Evolutionary conservation across 2,797 vertebrate species (phyloP), one percentile per base, ranked within the genome.

Genomic region (Fistularia commersonii): DNA sequence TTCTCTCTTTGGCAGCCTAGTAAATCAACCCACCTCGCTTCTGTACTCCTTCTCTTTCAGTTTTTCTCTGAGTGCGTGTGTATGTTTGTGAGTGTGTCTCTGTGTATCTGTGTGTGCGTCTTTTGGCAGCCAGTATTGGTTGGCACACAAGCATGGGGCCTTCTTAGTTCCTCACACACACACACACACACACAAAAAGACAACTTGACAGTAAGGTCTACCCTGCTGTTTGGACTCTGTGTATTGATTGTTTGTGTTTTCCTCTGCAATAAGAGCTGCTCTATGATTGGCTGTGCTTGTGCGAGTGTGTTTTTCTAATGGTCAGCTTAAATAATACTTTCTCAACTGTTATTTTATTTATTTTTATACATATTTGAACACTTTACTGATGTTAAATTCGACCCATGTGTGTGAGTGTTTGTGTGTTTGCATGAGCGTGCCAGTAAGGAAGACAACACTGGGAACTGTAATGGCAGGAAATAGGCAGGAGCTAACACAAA

Each of bases 401-500:
- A 13, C 41, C 37, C 51, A 23, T 31, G 48, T 39, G 9, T 33
- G 35, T 54, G 13, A 51, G 32, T 44, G 35, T 35, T 45, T 41
- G 48, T 55, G 40, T 52, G 39, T 54, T 35, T 51, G 42, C 63
- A 52, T 62, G 45, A 43, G 39, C 54, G 34, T 41, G 41, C 56
- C 42, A 56, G 66, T 66, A 49, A 81, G 71, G 65, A 79, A 84
- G 67, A 54, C 38, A 23, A 62, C 64, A 69, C 65, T 65, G 45
- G 48, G 58, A 73, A 70, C 57, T 61, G 65, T 80, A 87, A 86
- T 82, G 80, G 75, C 83, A 86, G 88, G 86, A 90, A 87, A 74
- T 71, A 65, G 74, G 63, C 72, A 58, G 45, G 65, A 41, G 57
- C 66, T 73, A 76, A 85, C 78, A 88, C 69, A 88, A 85, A 82